Evolutionary conservation across 2,888 invertebrate genomes (phyloP), one percentile per base, ranked within the genome.

Genomic region (Piscicola geometra): DNA sequence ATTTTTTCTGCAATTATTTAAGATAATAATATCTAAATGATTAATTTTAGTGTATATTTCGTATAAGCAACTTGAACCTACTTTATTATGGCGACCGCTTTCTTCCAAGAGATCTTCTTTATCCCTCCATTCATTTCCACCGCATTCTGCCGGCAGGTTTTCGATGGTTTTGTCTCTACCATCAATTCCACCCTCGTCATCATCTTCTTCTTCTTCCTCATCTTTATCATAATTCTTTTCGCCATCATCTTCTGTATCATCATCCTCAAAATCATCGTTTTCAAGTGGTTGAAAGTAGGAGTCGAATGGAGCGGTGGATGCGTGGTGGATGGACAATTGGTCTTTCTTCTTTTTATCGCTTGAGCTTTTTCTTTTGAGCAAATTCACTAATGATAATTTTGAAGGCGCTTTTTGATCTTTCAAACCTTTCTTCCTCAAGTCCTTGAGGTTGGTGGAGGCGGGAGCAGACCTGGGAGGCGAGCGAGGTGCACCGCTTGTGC

Each of bases 291-390:
- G 60, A 56, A 25, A 21, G 3, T 5, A 21, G 25, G 60, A 21
- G n/a, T 25, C 25, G 60, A 25, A 21, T 18, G 5, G n/a, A 21
- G 5, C 5, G 25, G 60, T 21, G n/a, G 21, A 25, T 21, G 9
- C 15, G 9, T 5, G 60, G 5, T 5, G 60, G 21, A 15, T 18
- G 9, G 12, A 21, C 5, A 18, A 18, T 21, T 56, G 9, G n/a
- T 56, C 60, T 9, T 18, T 21, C n/a, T 56, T 56, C 9, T 21
- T 56, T 56, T 56, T 56, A 56, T 56, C 25, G 5, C n/a, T 56
- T 56, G 60, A 56, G 25, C 60, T 56, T 25, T 56, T 56, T 15
- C 25, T 5, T 21, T 56, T 56, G 60, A 56, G 60, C 60, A 56
- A 21, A 25, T 56, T 25, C 9, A 56, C 25, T 9, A 56, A 5